Evolutionary conservation across 2,797 vertebrate genomes (phyloP), one percentile per base, ranked within the genome.

Genomic region (Phataginus tetradactyla): DNA sequence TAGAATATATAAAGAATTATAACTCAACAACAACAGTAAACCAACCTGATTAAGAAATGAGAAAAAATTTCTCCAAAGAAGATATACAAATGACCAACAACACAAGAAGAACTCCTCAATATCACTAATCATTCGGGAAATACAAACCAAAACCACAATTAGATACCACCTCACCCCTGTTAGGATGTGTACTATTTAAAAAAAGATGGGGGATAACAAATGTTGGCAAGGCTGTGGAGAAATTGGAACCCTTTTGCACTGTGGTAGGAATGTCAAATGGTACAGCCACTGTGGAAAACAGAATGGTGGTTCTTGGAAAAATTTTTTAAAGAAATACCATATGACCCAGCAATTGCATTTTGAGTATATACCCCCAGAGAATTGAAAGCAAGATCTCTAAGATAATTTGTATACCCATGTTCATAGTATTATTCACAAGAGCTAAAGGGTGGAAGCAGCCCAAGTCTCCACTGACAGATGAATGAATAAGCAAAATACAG

Each of bases 1-100:
- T 49, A 66, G 21, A 93, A 53, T 84, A 85, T 51, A 39, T 49
- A 79, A 93, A 90, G 57, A 95, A 59, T 34, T 95, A 72, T 8
- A 39, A 53, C 27, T n/a, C 23, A 80, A 74, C 53, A 39, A 66
- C 45, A 90, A 74, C 17, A 63, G 59, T 39, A 85, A 79, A 10
- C 3, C 51, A 89, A 45, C 39, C 45, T n/a, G 9, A 51, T 78
- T 78, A 21, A 57, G 92, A 94, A 91, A 7, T 63, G 23, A 23
- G n/a, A 23, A 85, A 68, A 84, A 51, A 57, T 51, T 81, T 66
- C 59, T 87, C 83, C 66, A 68, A 81, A 53, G 57, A 88, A 63
- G 32, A 90, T 61, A 78, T 17, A 77, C 55, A 53, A 85, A 72
- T 55, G 34, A 74, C n/a, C 27, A 21, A 86, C 12, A 91, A 57